Percentiles rank a stretch among this genome's conserved stretches.
Evolutionary conservation across 2,888 invertebrate genomes (phyloP).

Genomic region (Philonicus albiceps): DNA sequence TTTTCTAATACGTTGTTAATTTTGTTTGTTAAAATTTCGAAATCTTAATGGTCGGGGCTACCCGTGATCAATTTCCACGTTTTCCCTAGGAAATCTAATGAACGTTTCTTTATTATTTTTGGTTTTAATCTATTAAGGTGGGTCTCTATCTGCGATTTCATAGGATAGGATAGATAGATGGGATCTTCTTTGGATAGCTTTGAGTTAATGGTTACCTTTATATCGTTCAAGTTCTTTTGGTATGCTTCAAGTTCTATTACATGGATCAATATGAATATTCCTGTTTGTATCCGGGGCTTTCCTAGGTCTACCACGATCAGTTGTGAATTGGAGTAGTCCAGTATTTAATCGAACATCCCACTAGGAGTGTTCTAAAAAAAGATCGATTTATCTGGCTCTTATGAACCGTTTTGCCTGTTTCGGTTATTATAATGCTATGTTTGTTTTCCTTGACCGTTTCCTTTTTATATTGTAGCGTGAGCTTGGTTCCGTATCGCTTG

Average conservation of each 20-base stretch:
- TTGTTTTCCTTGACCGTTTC: neutral
- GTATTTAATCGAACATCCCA: slow-evolving; percentile 10
- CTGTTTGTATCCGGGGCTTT: slow-evolving; percentile 36
- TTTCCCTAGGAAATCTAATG: slow-evolving; percentile 17
- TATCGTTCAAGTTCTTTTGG: neutral
- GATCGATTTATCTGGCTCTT: neutral
- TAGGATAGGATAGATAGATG: neutral
- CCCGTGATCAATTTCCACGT: slow-evolving; percentile 30
- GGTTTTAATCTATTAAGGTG: neutral
- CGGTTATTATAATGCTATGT: neutral
- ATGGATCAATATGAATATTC: slow-evolving; percentile 43
- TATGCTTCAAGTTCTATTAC: slow-evolving; percentile 34
- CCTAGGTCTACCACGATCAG: slow-evolving; percentile 38
- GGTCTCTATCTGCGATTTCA: neutral
- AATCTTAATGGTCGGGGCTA: slow-evolving; percentile 19
- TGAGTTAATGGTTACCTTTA: neutral
- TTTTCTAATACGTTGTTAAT: slow-evolving; percentile 16
- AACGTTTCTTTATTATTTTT: neutral
- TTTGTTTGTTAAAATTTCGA: slow-evolving; percentile 23
- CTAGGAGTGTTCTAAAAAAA: slow-evolving; percentile 2
- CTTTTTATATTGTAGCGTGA: neutral
- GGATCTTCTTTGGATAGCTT: neutral
- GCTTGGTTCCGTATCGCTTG: neutral
- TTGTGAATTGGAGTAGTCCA: slow-evolving; percentile 39
- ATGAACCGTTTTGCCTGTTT: slow-evolving; percentile 10